A percentile compares a stretch with the other conserved stretches of the same genome.
Conservation (phyloP, 1,140 invertebrate species). For the Rhagoletis pomonella region DNA sequence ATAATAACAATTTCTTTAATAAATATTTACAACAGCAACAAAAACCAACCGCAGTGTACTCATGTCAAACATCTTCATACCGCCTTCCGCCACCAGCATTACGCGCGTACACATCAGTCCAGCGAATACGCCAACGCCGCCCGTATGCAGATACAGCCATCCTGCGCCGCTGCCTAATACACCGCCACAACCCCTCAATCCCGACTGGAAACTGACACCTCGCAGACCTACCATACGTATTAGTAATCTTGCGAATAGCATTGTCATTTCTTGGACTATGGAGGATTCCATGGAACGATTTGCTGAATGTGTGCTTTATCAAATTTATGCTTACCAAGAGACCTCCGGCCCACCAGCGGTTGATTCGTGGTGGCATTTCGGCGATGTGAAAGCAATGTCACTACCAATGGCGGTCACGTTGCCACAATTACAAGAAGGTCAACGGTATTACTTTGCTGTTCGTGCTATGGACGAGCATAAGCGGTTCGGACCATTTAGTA, state of each 20-base stretch:
- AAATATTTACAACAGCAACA: not conserved
- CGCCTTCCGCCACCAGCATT: conserved; percentile 57
- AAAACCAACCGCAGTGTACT: conserved; percentile 8
- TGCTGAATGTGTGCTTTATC: conserved; percentile 88
- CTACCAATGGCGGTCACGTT: conserved; percentile 97
- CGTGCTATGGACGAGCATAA: conserved; percentile 89
- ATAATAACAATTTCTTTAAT: not conserved
- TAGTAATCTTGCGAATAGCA: conserved; percentile 85
- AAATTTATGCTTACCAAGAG: conserved; percentile 96
- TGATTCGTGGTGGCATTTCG: conserved; percentile 94
- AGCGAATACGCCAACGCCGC: conserved; percentile 53
- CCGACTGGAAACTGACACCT: conserved; percentile 82
- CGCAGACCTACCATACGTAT: conserved; percentile 90
- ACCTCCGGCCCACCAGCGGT: conserved; percentile 79
- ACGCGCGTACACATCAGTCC: conserved; percentile 55
- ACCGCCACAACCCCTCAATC: conserved; percentile 75
- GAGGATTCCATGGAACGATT: conserved; percentile 77
- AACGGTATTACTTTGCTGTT: conserved; percentile 95
- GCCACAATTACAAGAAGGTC: conserved; percentile 85
- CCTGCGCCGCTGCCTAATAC: conserved; percentile 85
- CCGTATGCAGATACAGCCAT: conserved; percentile 75
- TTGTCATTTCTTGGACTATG: conserved; percentile 95
- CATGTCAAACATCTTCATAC: conserved; percentile 36
- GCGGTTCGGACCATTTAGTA: conserved; percentile 88
- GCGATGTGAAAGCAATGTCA: conserved; percentile 93